Conservation (phyloP, 2,888 invertebrate species). For the Pinctada fucata region DNA sequence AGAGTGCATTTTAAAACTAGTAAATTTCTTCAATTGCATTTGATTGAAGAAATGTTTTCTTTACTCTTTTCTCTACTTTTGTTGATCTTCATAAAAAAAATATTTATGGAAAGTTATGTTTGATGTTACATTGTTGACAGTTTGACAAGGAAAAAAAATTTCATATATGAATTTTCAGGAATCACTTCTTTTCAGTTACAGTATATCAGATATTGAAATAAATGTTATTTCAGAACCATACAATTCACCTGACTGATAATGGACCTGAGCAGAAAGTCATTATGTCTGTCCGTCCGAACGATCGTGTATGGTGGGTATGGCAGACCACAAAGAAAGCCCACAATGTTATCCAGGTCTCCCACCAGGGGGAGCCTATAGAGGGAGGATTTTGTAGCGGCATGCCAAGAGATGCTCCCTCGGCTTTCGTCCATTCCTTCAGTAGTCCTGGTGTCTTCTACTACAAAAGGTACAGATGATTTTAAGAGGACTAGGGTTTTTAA, state of each 20-base stretch:
- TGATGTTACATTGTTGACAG: too few relatives aligned
- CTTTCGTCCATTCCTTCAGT: slow-evolving; percentile 74
- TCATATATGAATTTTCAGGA: too few relatives aligned
- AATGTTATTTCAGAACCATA: slow-evolving; percentile 71
- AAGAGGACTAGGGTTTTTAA: too few relatives aligned
- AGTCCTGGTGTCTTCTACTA: slow-evolving; percentile 76
- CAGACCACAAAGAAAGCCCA: slow-evolving; percentile 74
- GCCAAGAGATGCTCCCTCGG: slow-evolving; percentile 74
- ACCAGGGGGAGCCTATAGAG: slow-evolving; percentile 70
- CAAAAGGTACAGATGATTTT: slow-evolving; percentile 52
- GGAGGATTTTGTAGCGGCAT: slow-evolving; percentile 75
- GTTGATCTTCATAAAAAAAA: too few relatives aligned
- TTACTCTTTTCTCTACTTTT: too few relatives aligned
- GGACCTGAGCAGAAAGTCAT: slow-evolving; percentile 76
- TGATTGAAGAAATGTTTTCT: too few relatives aligned
- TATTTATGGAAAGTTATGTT: too few relatives aligned
- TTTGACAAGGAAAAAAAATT: too few relatives aligned
- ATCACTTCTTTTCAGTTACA: too few relatives aligned
- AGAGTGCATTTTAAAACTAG: too few relatives aligned
- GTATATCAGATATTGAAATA: not conserved
- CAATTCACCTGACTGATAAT: slow-evolving; percentile 75
- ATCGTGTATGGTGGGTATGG: slow-evolving; percentile 78
- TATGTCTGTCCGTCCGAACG: slow-evolving; percentile 72
- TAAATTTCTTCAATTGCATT: too few relatives aligned
- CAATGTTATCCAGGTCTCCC: slow-evolving; percentile 76